These are phyloP conservation scores for Megaleporinus macrocephalus DNA, from an alignment of 2,113 vertebrate species.

Conservation along the genomic window DNA sequence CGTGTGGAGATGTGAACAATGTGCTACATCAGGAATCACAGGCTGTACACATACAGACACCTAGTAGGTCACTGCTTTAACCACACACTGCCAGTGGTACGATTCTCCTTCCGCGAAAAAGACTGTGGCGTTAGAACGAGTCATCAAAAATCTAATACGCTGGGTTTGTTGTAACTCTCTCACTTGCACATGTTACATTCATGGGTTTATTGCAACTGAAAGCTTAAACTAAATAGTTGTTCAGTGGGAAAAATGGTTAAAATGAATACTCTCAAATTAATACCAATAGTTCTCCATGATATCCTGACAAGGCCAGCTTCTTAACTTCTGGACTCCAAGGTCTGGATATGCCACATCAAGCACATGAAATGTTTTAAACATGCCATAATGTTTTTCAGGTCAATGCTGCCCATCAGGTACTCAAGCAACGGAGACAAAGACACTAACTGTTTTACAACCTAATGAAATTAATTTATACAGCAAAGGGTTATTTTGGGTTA, in stretches of 20 bases:
- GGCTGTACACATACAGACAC: background rate
- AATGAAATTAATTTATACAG: background rate
- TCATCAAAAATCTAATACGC: too few relatives aligned
- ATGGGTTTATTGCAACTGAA: background rate
- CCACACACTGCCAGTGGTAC: background rate
- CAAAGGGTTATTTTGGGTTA: background rate
- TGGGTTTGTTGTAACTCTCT: too few relatives aligned
- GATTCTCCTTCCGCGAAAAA: conserved; percentile 1
- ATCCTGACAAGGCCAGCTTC: too few relatives aligned
- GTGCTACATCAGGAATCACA: conserved; percentile 39
- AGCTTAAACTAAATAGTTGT: too few relatives aligned
- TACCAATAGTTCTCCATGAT: too few relatives aligned
- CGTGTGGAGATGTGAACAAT: conserved; percentile 16
- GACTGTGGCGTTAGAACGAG: background rate
- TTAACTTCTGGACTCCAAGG: too few relatives aligned
- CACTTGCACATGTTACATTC: too few relatives aligned
- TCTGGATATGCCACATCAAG: background rate
- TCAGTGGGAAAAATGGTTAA: too few relatives aligned
- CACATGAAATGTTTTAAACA: background rate
- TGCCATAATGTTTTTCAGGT: background rate
- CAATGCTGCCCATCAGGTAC: background rate
- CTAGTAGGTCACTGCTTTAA: background rate
- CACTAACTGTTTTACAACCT: background rate
- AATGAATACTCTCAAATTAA: too few relatives aligned
- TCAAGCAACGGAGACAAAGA: too few relatives aligned